Conservation (phyloP, 2,113 vertebrate species). For the Felis catus region DNA sequence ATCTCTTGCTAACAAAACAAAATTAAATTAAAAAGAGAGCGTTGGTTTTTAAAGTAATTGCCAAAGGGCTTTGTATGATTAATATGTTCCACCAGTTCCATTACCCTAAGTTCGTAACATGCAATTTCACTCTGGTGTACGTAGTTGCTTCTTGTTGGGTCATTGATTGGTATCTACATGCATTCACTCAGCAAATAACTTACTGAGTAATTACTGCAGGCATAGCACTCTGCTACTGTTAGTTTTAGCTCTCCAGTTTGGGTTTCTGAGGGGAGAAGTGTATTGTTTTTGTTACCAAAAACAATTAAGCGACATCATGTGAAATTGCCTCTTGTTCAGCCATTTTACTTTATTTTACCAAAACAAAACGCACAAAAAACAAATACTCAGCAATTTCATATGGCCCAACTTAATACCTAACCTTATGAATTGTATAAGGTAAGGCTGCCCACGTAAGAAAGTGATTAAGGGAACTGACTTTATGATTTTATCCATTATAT, state of each 20-base stretch:
- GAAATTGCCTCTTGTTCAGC: conserved; percentile 4
- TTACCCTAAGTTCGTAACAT: background rate
- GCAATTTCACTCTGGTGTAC: background rate
- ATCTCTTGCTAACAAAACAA: conserved; percentile 62
- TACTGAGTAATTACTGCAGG: background rate
- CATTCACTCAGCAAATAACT: background rate
- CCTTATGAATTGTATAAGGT: background rate
- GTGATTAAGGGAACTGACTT: background rate
- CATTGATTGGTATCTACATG: background rate
- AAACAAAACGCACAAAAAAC: background rate
- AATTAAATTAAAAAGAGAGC: conserved; percentile 71
- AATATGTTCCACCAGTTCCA: conserved; percentile 8
- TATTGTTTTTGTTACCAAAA: background rate
- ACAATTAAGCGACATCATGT: background rate
- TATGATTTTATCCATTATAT: background rate
- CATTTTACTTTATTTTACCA: background rate
- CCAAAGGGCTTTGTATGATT: conserved; percentile 40
- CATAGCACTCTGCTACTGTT: background rate
- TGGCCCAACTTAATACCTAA: background rate
- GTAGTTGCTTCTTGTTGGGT: background rate
- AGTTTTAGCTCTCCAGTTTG: background rate
- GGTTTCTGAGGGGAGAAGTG: background rate
- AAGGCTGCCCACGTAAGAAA: background rate
- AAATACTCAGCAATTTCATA: background rate
- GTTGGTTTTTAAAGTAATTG: conserved; percentile 55